Evolutionary conservation across 2,797 vertebrate genomes (phyloP).

Genomic region (Pipistrellus nathusii): DNA sequence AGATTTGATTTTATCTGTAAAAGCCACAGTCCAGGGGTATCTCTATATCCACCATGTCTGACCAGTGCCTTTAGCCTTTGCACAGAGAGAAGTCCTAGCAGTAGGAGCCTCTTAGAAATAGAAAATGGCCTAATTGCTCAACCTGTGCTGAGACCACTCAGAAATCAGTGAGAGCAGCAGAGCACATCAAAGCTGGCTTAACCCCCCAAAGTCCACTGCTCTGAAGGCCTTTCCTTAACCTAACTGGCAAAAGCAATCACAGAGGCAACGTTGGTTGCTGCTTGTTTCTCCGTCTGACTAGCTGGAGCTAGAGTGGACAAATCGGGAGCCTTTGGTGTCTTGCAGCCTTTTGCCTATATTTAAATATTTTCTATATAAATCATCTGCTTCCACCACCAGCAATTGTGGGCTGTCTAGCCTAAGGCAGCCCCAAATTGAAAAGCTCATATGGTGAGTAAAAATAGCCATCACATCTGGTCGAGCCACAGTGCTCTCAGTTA

Average conservation of each 20-base stretch:
- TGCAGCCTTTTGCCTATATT: slow-evolving; percentile 8
- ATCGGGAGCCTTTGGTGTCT: neutral
- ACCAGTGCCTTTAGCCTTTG: neutral
- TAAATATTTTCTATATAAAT: slow-evolving; percentile 67
- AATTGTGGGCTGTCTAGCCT: neutral
- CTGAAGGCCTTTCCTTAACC: neutral
- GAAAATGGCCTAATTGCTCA: slow-evolving; percentile 23
- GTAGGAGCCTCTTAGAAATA: neutral
- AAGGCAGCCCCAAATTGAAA: neutral
- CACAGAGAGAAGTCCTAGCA: neutral
- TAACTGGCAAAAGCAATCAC: neutral
- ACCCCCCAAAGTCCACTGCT: neutral
- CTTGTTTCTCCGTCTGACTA: neutral
- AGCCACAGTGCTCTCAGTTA: neutral
- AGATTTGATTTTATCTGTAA: slow-evolving; percentile 5
- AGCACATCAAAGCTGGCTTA: neutral
- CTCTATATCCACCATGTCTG: neutral
- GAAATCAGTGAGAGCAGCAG: neutral
- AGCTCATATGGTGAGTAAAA: neutral
- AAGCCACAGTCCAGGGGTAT: neutral
- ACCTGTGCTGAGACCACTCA: neutral
- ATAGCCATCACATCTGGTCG: neutral
- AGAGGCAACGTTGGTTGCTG: neutral
- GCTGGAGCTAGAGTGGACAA: neutral
- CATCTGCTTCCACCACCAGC: neutral